Evolutionary conservation across 2,797 vertebrate species (phyloP), one percentile per base, ranked within the genome.

Genomic region (Galago senegalensis): DNA sequence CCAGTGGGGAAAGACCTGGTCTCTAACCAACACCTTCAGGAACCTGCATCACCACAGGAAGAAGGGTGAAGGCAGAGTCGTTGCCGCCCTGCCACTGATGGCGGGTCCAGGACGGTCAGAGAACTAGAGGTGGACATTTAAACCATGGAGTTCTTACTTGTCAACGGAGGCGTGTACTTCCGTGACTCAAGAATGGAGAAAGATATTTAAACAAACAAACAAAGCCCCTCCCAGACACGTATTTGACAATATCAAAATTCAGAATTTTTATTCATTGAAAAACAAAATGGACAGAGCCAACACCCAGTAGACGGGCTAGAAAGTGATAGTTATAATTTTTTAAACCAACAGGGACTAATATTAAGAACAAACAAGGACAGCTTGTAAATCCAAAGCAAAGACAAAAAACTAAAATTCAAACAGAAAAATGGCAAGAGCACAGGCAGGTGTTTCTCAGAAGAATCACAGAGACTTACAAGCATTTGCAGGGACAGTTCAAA

Each of bases 71-170:
- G 11, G 27, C 12, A 23, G 60, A 65, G 31, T 61, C 80, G 7
- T 31, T 21, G 7, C 7, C 2, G 11, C 58, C 4, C 40, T 5
- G 4, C 29, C 0, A 31, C 11, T 14, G 21, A 34, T 3, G 43
- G 61, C 7, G 16, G 29, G 27, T 25, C 56, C 13, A 2, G 6
- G 17, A 43, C 21, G 60, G 18, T 31, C 46, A 23, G 43, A 75
- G 69, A n/a, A 20, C 34, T 27, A 1, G 3, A 27, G 7, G 29
- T 73, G 29, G 69, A 58, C 75, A 40, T 21, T 13, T 56, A 34
- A 82, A 40, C 29, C 5, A 2, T 9, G n/a, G n/a, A 20, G 11
- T 23, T 11, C 21, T 6, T 1, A 18, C 31, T 13, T 18, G 83
- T 2, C 14, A 2, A 23, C 2, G 10, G 25, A 72, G 65, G 11